Evolutionary conservation across 2,888 invertebrate species (phyloP).

Genomic region (Aleiodes leptofemur): DNA sequence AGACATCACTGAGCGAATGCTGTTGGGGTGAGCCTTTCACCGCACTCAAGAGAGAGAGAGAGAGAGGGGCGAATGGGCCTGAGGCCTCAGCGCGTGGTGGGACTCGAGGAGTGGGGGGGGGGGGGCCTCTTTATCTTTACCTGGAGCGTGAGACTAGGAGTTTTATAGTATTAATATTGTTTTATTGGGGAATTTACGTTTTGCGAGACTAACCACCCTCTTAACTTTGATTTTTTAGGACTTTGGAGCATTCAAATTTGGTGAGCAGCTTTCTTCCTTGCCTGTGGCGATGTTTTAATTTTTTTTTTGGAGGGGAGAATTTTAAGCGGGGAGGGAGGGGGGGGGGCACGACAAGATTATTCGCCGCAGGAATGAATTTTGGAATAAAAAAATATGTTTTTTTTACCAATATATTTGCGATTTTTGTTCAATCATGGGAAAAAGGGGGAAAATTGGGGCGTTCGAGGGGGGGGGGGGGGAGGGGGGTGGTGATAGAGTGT

Average conservation of each 20-base stretch:
- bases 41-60: constrained; percentile 43
- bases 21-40: constrained; percentile 61
- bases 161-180: constrained; percentile 46
- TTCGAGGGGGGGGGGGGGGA: too few relatives aligned
- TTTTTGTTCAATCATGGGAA: too few relatives aligned
- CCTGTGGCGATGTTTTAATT: constrained; percentile 15
- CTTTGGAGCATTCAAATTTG: constrained; percentile 34
- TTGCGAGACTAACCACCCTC: constrained; percentile 52
- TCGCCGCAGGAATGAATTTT: too few relatives aligned
- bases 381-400: too few relatives aligned
- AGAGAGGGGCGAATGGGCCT: constrained; percentile 42
- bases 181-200: constrained; percentile 57
- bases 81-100: constrained; percentile 37
- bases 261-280: constrained; percentile 11
- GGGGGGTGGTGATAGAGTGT: too few relatives aligned
- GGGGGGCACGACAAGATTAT: neutral
- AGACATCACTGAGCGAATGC: constrained; percentile 70
- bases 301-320: constrained; percentile 3
- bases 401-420: too few relatives aligned
- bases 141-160: constrained; percentile 37
- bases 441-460: too few relatives aligned
- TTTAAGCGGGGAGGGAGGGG: constrained; percentile 35
- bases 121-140: constrained; percentile 17
- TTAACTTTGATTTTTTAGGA: constrained; percentile 35
- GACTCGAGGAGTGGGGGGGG: neutral